A percentile compares a stretch with the other conserved stretches of the same genome.
phyloP scores from a whole-genome alignment of 2,797 vertebrate genomes.

The Limnodromus scolopaceus region DNA sequence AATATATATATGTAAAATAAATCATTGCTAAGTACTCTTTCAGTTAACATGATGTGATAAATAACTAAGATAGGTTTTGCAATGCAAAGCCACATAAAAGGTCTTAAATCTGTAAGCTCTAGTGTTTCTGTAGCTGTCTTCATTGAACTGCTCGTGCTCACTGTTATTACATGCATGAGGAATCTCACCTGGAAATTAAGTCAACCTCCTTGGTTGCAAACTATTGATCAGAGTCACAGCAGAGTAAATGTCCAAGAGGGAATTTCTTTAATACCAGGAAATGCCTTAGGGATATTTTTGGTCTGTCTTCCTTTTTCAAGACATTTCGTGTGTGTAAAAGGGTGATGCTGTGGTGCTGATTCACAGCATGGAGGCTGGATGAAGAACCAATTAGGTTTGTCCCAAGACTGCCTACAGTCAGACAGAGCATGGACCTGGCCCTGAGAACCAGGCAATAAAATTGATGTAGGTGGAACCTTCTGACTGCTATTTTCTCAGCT shows the following conservation, averaged over 20 bases:
- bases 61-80: neutral
- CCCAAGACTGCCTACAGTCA: neutral
- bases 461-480: neutral
- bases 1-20: neutral
- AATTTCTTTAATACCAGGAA: neutral
- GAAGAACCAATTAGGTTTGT: neutral
- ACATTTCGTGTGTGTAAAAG: neutral
- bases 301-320: neutral
- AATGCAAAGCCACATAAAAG: neutral
- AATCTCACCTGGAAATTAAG: neutral
- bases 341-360: accelerated
- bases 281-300: neutral
- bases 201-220: neutral
- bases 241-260: neutral
- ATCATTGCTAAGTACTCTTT: neutral
- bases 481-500: neutral
- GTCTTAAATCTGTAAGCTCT: neutral
- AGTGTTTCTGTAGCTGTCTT: neutral
- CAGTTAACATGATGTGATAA: neutral
- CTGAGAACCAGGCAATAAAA: neutral
- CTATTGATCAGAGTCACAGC: neutral
- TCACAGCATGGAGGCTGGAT: accelerated
- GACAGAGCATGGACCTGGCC: neutral
- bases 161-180: neutral
- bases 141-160: neutral